Evolutionary conservation across 2,888 invertebrate species (phyloP).

Genomic region (Acronicta leporina): DNA sequence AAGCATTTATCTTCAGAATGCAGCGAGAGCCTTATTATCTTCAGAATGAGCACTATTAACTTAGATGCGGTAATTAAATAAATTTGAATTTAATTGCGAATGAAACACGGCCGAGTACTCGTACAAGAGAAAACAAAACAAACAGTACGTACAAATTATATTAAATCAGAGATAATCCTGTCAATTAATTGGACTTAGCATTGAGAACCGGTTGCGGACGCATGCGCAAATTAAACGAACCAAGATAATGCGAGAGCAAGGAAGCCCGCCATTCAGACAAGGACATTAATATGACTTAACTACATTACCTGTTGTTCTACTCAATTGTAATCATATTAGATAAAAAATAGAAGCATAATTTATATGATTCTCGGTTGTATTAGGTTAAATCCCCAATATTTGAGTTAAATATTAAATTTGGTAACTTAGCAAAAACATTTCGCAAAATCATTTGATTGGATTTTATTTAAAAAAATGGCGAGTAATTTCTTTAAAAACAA

Average conservation of each 20-base stretch:
- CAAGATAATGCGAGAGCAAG: constrained; percentile 75
- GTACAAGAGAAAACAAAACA: constrained; percentile 80
- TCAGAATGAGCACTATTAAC: constrained; percentile 47
- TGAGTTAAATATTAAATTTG: not conserved
- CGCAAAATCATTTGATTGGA: constrained; percentile 17
- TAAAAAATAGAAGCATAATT: constrained; percentile 12
- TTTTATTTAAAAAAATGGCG: constrained; percentile 58
- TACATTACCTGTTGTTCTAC: constrained; percentile 58
- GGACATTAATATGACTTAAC: constrained; percentile 70
- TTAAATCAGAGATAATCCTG: constrained; percentile 88
- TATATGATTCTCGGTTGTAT: not conserved
- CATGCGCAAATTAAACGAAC: constrained; percentile 81
- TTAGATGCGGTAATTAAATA: constrained; percentile 59
- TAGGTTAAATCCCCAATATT: not conserved
- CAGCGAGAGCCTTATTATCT: constrained; percentile 42
- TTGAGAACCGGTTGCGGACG: constrained; percentile 83
- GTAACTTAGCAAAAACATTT: not conserved
- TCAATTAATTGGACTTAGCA: constrained; percentile 88
- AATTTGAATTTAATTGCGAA: constrained; percentile 66
- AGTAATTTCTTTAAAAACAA: constrained; percentile 84
- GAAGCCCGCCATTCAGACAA: constrained; percentile 66
- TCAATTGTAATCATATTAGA: constrained; percentile 24
- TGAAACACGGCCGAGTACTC: constrained; percentile 69
- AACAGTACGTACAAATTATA: constrained; percentile 86
- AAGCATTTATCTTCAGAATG: constrained; percentile 39